A percentile compares a stretch with the other conserved stretches of the same genome.
These are phyloP conservation scores for Euglossa dilemma DNA, from an alignment of 1,140 invertebrate species.

Conservation along the genomic window DNA sequence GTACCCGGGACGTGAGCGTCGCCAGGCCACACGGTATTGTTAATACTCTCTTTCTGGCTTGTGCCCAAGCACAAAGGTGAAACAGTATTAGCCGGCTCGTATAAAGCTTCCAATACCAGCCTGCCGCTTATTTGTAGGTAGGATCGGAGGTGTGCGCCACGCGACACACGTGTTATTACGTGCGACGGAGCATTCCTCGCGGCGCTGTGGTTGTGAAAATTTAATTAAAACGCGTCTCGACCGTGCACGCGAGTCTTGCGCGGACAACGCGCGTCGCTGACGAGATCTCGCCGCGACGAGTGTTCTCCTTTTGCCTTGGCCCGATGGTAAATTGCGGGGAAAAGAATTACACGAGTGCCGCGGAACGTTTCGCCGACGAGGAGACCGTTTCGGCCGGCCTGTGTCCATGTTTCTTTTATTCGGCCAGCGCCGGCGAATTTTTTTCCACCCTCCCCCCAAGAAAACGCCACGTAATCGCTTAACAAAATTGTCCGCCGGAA, in stretches of 20 bases:
- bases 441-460: too few species aligned
- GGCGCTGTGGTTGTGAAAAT: conserved; percentile 66
- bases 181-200: conserved; percentile 42
- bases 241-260: conserved; percentile 1
- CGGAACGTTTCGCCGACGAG: background rate
- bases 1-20: background rate
- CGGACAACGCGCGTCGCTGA: background rate
- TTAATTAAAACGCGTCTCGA: conserved; percentile 70
- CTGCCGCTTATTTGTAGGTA: background rate
- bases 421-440: background rate
- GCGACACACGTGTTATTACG: conserved; percentile 49
- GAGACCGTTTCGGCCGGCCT: background rate
- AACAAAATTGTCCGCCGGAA: background rate
- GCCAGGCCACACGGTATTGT: background rate
- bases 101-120: background rate
- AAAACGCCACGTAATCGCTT: background rate
- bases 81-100: conserved; percentile 2
- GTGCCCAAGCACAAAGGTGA: conserved; percentile 13
- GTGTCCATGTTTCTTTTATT: background rate
- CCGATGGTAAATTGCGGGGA: conserved; percentile 18
- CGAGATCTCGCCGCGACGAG: background rate
- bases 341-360: background rate
- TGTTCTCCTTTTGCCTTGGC: conserved; percentile 12
- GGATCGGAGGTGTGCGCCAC: background rate
- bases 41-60: conserved; percentile 13